These are phyloP conservation scores for Huso huso DNA, from an alignment of 2,797 vertebrate species.

Conservation along the genomic window DNA sequence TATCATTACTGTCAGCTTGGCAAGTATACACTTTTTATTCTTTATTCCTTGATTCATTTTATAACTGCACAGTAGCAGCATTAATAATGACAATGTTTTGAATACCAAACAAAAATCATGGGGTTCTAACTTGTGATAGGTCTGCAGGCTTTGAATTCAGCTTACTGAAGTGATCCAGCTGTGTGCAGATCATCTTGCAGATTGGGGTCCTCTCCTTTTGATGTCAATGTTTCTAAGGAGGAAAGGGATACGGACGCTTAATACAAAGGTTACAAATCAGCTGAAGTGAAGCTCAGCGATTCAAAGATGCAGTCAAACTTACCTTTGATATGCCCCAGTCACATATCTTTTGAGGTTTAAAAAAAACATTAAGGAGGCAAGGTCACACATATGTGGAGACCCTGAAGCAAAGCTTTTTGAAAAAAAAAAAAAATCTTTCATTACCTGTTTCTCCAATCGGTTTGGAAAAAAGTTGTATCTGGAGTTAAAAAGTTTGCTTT, in stretches of 20 bases:
- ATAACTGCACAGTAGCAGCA: no score
- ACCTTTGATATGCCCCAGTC: not conserved
- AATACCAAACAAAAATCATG: not conserved
- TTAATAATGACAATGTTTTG: not conserved
- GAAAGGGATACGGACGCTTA: not conserved
- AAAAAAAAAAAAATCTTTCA: no score
- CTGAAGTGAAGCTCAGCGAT: constrained; percentile 1
- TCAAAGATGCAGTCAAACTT: constrained; percentile 8
- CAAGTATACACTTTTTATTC: no score
- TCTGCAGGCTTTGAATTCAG: not conserved
- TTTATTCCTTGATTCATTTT: no score
- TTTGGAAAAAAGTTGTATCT: no score
- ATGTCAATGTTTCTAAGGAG: not conserved
- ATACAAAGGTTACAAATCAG: constrained; percentile 5
- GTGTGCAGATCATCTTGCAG: constrained; percentile 1
- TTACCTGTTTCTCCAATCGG: no score
- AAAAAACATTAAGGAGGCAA: no score
- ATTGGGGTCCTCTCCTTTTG: constrained; percentile 1
- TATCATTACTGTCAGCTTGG: no score
- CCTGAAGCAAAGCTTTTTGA: no score
- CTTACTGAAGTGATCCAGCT: constrained; percentile 15
- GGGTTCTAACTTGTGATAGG: constrained; percentile 10
- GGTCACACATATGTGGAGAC: no score
- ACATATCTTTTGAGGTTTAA: no score
- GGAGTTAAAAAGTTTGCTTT: no score